Base-by-base conservation (phyloP, 2,797 vertebrate genomes). In the Balearica regulorum region DNA sequence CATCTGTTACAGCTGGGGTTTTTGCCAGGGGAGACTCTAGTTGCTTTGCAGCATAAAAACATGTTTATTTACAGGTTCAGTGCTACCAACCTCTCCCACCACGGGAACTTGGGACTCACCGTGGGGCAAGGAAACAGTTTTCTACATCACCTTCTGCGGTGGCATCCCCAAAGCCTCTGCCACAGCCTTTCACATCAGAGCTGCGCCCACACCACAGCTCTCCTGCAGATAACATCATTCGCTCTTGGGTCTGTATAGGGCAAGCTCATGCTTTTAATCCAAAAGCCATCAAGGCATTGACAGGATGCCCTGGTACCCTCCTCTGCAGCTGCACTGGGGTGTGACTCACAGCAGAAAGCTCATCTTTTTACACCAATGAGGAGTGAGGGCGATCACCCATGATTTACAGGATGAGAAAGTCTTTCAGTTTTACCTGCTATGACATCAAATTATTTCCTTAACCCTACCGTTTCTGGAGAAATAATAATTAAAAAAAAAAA, bases 41-140 rank as follows among this genome's bases (percentile, higher is more conserved):
- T 28, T 61, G 46, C 41, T 78, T 29, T 49, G 28, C 14, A 39
- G 60, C 54, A 68, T 16, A 24, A 72, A 83, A 60, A 24, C 31
- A 21, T 20, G 15, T 68, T 53, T 46, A 35, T 46, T 76, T 22
- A 82, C 0, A 2, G n/a, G 25, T 46, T 46, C 43, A 57, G 33
- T 19, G 60, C 53, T 31, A 61, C 60, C 48, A 22, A 2, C 28
- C n/a, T 58, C 66, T 66, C 44, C 46, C 35, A 2, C 12, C 58
- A 26, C 1, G 0, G 33, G 57, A 22, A 31, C 51, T 1, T 31
- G 51, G 29, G 51, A 51, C 37, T 12, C n/a, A 9, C 25, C 1
- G 1, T 53, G 46, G 51, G 51, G 43, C 44, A 58, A 53, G 39
- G n/a, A 29, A 48, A 33, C 1, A 3, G 31, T 33, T 60, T 71